Evolutionary conservation across 2,888 invertebrate species (phyloP).

Genomic region (Pristionchus entomophagus): DNA sequence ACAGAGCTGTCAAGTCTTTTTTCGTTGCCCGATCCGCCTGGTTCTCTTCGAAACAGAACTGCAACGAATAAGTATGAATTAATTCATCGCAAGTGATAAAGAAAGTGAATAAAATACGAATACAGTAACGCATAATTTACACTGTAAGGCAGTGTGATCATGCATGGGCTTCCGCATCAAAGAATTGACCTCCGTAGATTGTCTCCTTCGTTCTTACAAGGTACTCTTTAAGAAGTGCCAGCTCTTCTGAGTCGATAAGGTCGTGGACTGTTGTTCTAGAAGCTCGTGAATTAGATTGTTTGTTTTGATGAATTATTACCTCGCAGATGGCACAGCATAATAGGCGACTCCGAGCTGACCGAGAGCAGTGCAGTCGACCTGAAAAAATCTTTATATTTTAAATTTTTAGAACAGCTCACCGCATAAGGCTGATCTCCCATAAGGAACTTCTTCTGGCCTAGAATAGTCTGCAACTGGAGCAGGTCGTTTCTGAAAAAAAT

Average conservation of each 20-base stretch:
- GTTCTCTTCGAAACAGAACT: too few species aligned
- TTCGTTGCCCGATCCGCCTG: too few species aligned
- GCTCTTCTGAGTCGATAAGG: background rate
- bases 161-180: too few species aligned
- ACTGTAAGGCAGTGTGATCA: too few species aligned
- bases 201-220: background rate
- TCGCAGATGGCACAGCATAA: background rate
- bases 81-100: too few species aligned
- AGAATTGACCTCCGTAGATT: conserved; percentile 24
- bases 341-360: background rate
- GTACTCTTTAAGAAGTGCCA: background rate
- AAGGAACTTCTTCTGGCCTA: conserved; percentile 4
- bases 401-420: background rate
- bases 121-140: too few species aligned
- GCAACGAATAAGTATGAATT: too few species aligned
- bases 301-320: too few species aligned
- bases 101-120: too few species aligned
- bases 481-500: conserved; percentile 5
- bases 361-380: conserved; percentile 25
- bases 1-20: too few species aligned
- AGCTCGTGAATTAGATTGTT: too few species aligned
- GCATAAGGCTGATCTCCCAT: conserved; percentile 1
- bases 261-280: background rate
- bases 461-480: background rate
- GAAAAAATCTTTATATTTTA: too few species aligned